Percentiles rank a stretch among this genome's conserved stretches.
Conservation (phyloP, 2,113 vertebrate genomes). For the Nycticorax nycticorax region DNA sequence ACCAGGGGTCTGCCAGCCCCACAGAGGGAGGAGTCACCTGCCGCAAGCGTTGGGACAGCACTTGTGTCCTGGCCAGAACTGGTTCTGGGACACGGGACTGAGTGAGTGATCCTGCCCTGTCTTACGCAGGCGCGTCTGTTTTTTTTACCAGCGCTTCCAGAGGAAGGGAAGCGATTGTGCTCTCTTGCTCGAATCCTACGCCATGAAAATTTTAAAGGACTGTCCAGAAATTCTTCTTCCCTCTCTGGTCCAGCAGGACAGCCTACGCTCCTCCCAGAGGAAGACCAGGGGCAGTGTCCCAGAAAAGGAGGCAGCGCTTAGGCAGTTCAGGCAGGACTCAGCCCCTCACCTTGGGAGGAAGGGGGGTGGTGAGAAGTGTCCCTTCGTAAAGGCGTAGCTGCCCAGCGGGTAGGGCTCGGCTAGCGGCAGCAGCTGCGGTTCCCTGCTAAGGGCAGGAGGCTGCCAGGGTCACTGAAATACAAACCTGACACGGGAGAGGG, state of each 20-base stretch:
- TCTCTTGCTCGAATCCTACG: fast-evolving
- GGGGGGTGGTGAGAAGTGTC: fast-evolving
- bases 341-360: not conserved
- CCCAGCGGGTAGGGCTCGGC: fast-evolving
- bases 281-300: not conserved
- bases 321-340: not conserved
- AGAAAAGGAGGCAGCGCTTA: fast-evolving
- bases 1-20: too few species aligned
- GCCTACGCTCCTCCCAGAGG: not conserved
- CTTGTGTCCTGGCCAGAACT: fast-evolving
- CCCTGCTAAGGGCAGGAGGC: too few species aligned
- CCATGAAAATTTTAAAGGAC: too few species aligned
- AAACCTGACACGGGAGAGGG: too few species aligned
- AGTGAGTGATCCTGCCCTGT: fast-evolving
- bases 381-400: fast-evolving
- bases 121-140: fast-evolving
- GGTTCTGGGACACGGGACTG: fast-evolving
- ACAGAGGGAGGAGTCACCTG: not conserved
- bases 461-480: not conserved
- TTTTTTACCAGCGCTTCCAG: not conserved
- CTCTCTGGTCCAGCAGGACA: fast-evolving
- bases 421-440: not conserved
- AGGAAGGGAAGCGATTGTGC: not conserved
- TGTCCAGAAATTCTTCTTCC: not conserved
- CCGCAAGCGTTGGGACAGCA: fast-evolving